A percentile compares a stretch with the other conserved stretches of the same genome.
phyloP scores from a whole-genome alignment of 2,888 invertebrate genomes.

The Automeris io region DNA sequence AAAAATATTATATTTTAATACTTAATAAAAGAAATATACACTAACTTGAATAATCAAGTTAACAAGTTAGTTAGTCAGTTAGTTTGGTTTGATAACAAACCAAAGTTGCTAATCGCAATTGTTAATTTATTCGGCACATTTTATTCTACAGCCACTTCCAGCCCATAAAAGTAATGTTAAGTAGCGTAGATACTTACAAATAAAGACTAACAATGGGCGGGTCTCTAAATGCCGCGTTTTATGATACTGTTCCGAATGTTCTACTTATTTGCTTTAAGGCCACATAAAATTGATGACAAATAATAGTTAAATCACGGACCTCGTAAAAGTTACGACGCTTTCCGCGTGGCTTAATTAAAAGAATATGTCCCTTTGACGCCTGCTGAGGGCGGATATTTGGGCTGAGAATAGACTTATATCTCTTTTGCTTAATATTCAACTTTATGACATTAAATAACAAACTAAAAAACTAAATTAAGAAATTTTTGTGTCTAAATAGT shows the following conservation, averaged over 20 bases:
- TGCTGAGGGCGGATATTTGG: slow-evolving; percentile 19
- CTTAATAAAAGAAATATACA: no score
- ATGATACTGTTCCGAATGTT: slow-evolving; percentile 39
- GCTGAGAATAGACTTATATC: slow-evolving; percentile 21
- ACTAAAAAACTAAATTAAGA: no score
- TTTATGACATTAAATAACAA: no score
- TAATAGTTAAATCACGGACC: slow-evolving; percentile 74
- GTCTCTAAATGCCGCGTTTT: slow-evolving; percentile 29
- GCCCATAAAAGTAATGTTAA: slow-evolving; percentile 3
- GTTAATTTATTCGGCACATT: neutral
- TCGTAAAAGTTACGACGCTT: slow-evolving; percentile 72
- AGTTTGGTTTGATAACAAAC: no score
- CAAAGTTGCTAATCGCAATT: no score
- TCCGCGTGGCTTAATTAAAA: slow-evolving; percentile 72
- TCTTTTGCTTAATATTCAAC: no score
- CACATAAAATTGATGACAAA: slow-evolving; percentile 75
- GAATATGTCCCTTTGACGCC: slow-evolving; percentile 64
- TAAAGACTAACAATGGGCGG: slow-evolving; percentile 13
- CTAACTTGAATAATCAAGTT: no score
- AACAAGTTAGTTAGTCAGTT: no score
- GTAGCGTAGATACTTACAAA: slow-evolving; percentile 5
- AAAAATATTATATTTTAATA: no score
- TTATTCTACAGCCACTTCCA: no score
- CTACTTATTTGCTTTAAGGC: slow-evolving; percentile 60
- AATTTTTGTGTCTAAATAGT: no score